phyloP scores from a whole-genome alignment of 2,888 invertebrate species.

The Anthrax anthrax region DNA sequence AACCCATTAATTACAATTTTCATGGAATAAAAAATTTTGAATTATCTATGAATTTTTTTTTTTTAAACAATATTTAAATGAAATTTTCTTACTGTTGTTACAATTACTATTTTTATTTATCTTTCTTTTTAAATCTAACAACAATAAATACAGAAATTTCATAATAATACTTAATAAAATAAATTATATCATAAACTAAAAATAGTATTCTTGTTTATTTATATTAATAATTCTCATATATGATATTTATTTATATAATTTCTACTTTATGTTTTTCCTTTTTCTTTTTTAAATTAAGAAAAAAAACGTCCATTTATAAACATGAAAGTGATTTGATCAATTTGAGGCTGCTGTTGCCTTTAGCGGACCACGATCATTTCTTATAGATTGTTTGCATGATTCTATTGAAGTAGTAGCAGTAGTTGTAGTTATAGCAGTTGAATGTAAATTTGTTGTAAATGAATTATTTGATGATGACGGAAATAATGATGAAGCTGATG shows the following conservation, averaged over 20 bases:
- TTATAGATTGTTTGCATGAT: conserved; percentile 16
- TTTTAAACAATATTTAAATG: too few relatives aligned
- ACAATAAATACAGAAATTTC: conserved; percentile 7
- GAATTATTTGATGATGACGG: too few relatives aligned
- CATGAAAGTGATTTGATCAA: too few relatives aligned
- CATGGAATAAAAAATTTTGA: too few relatives aligned
- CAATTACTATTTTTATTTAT: neutral
- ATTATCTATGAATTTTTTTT: too few relatives aligned
- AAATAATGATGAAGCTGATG: neutral
- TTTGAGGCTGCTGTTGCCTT: conserved; percentile 19
- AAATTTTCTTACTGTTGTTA: too few relatives aligned
- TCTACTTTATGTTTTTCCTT: too few relatives aligned
- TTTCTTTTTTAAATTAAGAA: neutral
- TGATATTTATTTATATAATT: too few relatives aligned
- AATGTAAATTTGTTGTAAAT: neutral
- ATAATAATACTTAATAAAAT: conserved; percentile 1
- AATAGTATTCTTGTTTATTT: too few relatives aligned
- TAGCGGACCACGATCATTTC: conserved; percentile 15
- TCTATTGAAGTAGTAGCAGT: conserved; percentile 12
- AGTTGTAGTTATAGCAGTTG: conserved; percentile 10
- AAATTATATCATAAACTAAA: neutral
- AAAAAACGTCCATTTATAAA: too few relatives aligned
- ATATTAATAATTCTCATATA: too few relatives aligned
- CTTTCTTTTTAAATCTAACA: conserved; percentile 3
- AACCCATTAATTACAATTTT: too few relatives aligned